Evolutionary conservation across 2,113 vertebrate species (phyloP), one percentile per base, ranked within the genome.

Genomic region (Menura novaehollandiae): DNA sequence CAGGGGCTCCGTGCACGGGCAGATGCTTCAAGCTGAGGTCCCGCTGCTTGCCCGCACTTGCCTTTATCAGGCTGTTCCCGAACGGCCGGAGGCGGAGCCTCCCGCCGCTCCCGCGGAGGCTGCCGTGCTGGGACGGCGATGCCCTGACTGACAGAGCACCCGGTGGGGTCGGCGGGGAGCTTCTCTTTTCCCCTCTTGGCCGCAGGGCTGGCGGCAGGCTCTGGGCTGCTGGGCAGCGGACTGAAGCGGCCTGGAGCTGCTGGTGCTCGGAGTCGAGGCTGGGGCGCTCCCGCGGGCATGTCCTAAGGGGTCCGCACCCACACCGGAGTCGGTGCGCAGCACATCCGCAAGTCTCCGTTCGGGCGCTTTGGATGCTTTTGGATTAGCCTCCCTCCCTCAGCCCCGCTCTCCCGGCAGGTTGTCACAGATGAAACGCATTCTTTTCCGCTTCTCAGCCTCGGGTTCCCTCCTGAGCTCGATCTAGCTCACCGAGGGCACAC

Each of bases 11-110:
- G 51, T 21, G 52, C 86, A 12, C 7, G 10, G 66, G 82, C 93
- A n/a, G 96, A 93, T 73, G 41, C 86, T 94, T 47, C 35, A 35
- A 81, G 77, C 76, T 16, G 59, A 77, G 94, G 53, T 88, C 86
- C 83, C 20, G 69, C 62, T 4, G 83, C 85, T n/a, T 7, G 47
- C 35, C 83, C 62, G 82, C 85, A 88, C 89, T 90, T 86, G 88
- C 95, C 96, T 98, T 97, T 98, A 98, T 98, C 96, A 52, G 59
- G 73, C 67, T 24, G 95, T 3, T 93, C 94, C 95, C 60, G 46
- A 39, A 11, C 28, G 71, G 67, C 27, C 83, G 78, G 86, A 81
- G 97, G 97, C 95, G 96, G 96, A 88, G 96, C 96, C 81, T 90
- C 39, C 37, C 56, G 91, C 78, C 89, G 88, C 60, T 83, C 78